A percentile compares a stretch with the other conserved stretches of the same genome.
Evolutionary conservation across 2,797 vertebrate genomes (phyloP).

Genomic region (Platyrinchus mystaceus): DNA sequence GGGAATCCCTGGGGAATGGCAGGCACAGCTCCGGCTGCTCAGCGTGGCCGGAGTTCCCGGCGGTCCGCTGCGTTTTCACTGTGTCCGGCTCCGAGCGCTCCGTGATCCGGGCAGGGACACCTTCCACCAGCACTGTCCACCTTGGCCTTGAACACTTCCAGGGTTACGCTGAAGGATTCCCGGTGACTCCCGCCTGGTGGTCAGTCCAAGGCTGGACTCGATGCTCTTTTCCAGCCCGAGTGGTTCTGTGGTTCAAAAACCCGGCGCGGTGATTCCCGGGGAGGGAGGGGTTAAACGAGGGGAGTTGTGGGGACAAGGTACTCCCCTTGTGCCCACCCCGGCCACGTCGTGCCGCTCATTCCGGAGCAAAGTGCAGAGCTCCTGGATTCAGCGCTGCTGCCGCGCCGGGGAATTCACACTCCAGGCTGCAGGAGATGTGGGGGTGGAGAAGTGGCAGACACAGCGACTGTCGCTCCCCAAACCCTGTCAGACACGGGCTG

Average conservation of each 20-base stretch:
- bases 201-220: neutral
- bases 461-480: neutral
- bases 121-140: neutral
- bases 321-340: neutral
- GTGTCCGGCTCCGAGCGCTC: neutral
- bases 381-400: neutral
- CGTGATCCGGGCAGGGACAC: neutral
- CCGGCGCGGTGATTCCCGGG: neutral
- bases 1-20: rapidly evolving
- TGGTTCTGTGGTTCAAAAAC: neutral
- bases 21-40: neutral
- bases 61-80: too few species aligned
- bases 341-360: neutral
- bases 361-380: neutral
- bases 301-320: too few species aligned
- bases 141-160: neutral
- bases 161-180: neutral
- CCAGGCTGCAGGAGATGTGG: rapidly evolving
- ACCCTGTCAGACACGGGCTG: rapidly evolving
- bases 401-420: neutral
- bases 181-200: neutral
- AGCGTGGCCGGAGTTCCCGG: rapidly evolving
- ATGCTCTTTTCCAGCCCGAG: neutral
- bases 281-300: neutral
- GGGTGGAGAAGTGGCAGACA: neutral